Conservation (phyloP, 2,797 vertebrate species). For the Saguinus oedipus region DNA sequence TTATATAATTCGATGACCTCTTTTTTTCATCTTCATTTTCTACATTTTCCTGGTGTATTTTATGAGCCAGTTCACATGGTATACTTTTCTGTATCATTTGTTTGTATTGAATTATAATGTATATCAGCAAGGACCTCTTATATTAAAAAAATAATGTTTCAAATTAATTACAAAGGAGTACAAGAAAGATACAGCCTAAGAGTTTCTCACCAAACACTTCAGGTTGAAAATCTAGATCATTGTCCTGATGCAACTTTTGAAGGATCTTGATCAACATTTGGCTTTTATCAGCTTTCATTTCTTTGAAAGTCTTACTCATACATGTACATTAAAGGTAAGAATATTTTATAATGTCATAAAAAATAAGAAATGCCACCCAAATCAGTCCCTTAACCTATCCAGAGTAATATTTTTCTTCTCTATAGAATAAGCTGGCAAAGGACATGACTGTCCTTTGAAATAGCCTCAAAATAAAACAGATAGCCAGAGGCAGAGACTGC, state of each 20-base stretch:
- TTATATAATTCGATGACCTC: constrained; percentile 7
- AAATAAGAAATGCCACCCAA: background rate
- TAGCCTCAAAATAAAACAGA: constrained; percentile 50
- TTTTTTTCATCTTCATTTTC: constrained; percentile 59
- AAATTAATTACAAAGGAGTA: constrained; percentile 43
- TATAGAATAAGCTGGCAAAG: background rate
- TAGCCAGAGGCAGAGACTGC: background rate
- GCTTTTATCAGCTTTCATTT: background rate
- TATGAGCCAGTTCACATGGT: constrained; percentile 39
- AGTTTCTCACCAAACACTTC: constrained; percentile 18
- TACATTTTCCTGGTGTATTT: constrained; percentile 60
- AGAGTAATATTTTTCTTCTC: constrained; percentile 11
- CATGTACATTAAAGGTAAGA: background rate
- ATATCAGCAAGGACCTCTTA: constrained; percentile 37
- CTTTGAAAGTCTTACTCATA: constrained; percentile 8
- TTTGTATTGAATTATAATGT: constrained; percentile 66
- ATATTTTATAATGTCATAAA: background rate
- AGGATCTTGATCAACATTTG: constrained; percentile 32
- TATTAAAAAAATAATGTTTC: constrained; percentile 48
- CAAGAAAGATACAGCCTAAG: background rate
- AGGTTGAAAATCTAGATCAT: constrained; percentile 39
- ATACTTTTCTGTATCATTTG: constrained; percentile 64
- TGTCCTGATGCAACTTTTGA: background rate
- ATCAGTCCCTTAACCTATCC: background rate
- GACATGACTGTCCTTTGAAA: background rate